phyloP scores from a whole-genome alignment of 2,888 invertebrate genomes.

The Branchellion lobata region DNA sequence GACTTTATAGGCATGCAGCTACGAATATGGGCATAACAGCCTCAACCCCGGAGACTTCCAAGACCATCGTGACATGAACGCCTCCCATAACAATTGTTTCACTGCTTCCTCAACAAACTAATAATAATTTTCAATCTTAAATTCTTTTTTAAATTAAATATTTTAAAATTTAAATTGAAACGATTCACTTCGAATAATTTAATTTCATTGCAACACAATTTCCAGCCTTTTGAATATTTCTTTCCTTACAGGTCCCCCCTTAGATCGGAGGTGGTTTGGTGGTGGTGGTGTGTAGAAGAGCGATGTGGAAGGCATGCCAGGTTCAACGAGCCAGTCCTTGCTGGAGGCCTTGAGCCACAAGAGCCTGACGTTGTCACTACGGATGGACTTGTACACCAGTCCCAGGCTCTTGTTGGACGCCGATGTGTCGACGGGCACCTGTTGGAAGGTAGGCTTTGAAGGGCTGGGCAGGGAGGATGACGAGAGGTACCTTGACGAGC shows the following conservation, averaged over 20 bases:
- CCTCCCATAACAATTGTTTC: too few relatives aligned
- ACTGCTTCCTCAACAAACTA: too few relatives aligned
- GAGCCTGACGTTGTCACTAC: constrained; percentile 36
- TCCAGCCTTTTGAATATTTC: not conserved
- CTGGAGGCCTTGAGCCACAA: constrained; percentile 31
- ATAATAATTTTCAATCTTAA: too few relatives aligned
- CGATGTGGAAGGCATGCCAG: constrained; percentile 13
- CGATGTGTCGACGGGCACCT: constrained; percentile 34
- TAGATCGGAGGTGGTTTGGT: constrained; percentile 27
- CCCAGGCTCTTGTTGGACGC: constrained; percentile 13
- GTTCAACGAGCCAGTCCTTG: not conserved
- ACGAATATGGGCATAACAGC: too few relatives aligned
- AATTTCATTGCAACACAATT: too few relatives aligned
- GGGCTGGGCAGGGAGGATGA: too few relatives aligned
- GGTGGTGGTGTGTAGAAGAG: constrained; percentile 40
- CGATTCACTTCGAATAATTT: too few relatives aligned
- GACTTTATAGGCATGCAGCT: too few relatives aligned
- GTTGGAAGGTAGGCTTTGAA: not conserved
- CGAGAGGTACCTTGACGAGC: constrained; percentile 16
- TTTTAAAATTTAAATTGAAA: too few relatives aligned
- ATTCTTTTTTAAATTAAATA: too few relatives aligned
- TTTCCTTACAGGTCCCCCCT: constrained; percentile 41
- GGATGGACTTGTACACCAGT: constrained; percentile 27
- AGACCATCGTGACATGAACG: too few relatives aligned
- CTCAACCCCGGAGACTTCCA: too few relatives aligned